Base-by-base conservation (phyloP, 1,140 invertebrate genomes). In the Heliconius hewitsoni region DNA sequence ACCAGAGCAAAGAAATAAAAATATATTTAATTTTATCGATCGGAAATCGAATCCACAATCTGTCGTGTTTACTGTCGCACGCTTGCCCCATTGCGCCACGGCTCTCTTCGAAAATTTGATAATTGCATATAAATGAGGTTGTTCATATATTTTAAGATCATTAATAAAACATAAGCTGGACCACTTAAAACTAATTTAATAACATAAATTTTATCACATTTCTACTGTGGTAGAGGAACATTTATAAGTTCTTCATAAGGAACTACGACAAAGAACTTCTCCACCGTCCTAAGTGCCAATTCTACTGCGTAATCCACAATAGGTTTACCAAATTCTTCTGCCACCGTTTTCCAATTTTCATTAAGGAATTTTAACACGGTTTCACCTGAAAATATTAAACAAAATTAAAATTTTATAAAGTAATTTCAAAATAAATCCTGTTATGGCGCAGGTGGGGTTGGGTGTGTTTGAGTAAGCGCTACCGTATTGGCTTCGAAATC, bases 241-340 rank as follows among this genome's bases (percentile, higher is more conserved):
- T 93, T 85, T 42, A 93, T 89, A 2, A 94, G 79, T 85, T 94
- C 93, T 79, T 89, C 86, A 74, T 89, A 91, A 0, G 93, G 93
- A 3, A 94, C 93, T 8, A 39, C 86, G 1, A 86, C 9, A 79
- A 94, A 94, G 83, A 94, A 94, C 74, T 91, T 91, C 42, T 90
- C 86, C n/a, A 94, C 88, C 2, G 90, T 93, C 34, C 74, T 91
- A 19, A 94, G 80, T 2, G 91, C 91, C 79, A 93, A 76, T 2
- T 92, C 91, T 13, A 93, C 91, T 0, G 92, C 86, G 42, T 94
- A 93, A 70, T 94, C 92, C 8, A 93, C 89, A 16, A 94, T 89
- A 1, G 92, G 93, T 76, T 92, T 93, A 6, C 93, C 93, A 46
- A 94, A 94, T 78, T 93, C 91, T 81, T 92, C 90, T 2, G 91